phyloP scores from a whole-genome alignment of 2,888 invertebrate genomes.

The Yponomeuta malinellus region DNA sequence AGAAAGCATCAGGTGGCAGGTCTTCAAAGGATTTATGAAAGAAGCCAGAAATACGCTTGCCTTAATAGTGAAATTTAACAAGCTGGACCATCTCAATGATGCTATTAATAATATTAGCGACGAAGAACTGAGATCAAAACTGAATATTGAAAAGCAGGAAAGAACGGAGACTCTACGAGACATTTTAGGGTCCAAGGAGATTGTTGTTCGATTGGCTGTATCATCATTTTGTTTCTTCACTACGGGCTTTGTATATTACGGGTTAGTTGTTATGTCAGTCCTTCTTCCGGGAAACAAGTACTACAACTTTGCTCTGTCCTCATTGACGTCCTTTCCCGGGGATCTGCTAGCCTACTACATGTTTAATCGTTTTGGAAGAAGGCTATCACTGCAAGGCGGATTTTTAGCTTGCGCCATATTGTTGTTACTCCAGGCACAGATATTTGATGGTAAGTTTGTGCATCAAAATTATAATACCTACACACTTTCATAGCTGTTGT shows the following conservation, averaged over 20 bases:
- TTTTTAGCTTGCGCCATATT: slow-evolving; percentile 44
- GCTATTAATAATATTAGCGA: slow-evolving; percentile 43
- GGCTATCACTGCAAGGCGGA: slow-evolving; percentile 45
- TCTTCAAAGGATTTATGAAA: slow-evolving; percentile 44
- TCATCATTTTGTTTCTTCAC: slow-evolving; percentile 51
- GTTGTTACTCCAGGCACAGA: slow-evolving; percentile 44
- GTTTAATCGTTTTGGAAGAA: slow-evolving; percentile 50
- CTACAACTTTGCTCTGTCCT: slow-evolving; percentile 48
- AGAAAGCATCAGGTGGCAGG: slow-evolving; percentile 59
- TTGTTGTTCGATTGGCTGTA: slow-evolving; percentile 46
- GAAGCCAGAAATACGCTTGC: slow-evolving; percentile 46
- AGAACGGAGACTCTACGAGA: slow-evolving; percentile 46
- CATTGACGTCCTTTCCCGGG: slow-evolving; percentile 53
- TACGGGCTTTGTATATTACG: slow-evolving; percentile 56
- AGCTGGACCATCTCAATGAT: slow-evolving; percentile 34
- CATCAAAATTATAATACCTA: neutral
- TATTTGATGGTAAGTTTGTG: slow-evolving; percentile 46
- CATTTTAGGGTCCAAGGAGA: slow-evolving; percentile 49
- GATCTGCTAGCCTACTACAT: slow-evolving; percentile 47
- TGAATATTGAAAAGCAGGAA: slow-evolving; percentile 44
- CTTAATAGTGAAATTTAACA: slow-evolving; percentile 41
- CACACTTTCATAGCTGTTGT: too few relatives aligned
- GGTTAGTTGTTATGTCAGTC: slow-evolving; percentile 47
- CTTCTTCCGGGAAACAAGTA: slow-evolving; percentile 58
- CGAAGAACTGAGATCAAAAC: slow-evolving; percentile 40